Conservation (phyloP, 2,888 invertebrate genomes). For the Aromia moschata region DNA sequence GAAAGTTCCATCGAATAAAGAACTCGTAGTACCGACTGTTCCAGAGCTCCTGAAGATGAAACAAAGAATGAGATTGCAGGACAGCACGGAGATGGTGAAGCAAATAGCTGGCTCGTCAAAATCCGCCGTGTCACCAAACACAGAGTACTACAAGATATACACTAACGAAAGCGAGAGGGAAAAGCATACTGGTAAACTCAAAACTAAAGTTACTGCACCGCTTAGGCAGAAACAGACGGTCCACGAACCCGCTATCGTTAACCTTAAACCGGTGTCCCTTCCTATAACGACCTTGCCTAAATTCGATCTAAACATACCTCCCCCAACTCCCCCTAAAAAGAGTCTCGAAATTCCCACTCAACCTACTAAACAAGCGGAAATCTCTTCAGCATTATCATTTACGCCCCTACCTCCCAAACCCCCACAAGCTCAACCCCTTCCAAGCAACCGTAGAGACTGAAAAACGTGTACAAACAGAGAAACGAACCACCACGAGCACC, state of each 20-base stretch:
- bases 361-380: background rate
- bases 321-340: slow-evolving; percentile 45
- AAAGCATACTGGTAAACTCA: slow-evolving; percentile 63
- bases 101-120: slow-evolving; percentile 69
- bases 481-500: background rate
- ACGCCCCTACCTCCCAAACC: slow-evolving; percentile 5
- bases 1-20: slow-evolving; percentile 57
- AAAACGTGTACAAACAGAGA: slow-evolving; percentile 32
- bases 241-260: slow-evolving; percentile 62
- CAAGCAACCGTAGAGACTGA: slow-evolving; percentile 34
- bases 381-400: background rate
- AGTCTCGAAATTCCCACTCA: slow-evolving; percentile 20
- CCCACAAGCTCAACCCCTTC: slow-evolving; percentile 11
- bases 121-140: slow-evolving; percentile 60
- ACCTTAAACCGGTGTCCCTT: slow-evolving; percentile 66
- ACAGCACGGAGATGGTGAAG: slow-evolving; percentile 70
- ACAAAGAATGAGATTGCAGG: slow-evolving; percentile 68
- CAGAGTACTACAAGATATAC: slow-evolving; percentile 50
- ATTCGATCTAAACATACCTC: slow-evolving; percentile 65
- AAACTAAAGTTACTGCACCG: slow-evolving; percentile 56
- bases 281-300: slow-evolving; percentile 69
- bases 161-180: slow-evolving; percentile 45
- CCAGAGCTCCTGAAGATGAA: slow-evolving; percentile 71
- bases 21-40: slow-evolving; percentile 71
- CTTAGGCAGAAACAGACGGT: slow-evolving; percentile 47